Evolutionary conservation across 2,888 invertebrate species (phyloP).

Genomic region (Cabera pusaria): DNA sequence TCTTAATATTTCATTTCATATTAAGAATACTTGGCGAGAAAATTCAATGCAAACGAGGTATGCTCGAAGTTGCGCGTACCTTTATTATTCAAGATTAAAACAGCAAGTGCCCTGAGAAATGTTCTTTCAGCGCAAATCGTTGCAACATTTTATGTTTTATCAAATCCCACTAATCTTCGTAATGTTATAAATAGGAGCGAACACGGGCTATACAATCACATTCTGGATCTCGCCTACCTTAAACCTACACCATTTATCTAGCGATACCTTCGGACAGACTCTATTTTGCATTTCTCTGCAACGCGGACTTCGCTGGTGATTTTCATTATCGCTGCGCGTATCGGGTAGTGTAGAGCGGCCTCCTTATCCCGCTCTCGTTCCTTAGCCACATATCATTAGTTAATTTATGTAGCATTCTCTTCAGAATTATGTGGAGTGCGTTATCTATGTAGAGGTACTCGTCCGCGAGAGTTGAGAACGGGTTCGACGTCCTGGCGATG

Average conservation of each 20-base stretch:
- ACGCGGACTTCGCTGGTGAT: conserved; percentile 38
- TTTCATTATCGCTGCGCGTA: conserved; percentile 52
- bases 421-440: conserved; percentile 64
- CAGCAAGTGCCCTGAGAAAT: conserved; percentile 19
- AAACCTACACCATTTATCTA: conserved; percentile 37
- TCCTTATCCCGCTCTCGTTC: conserved; percentile 47
- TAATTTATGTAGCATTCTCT: conserved; percentile 70
- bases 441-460: conserved; percentile 63
- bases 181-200: conserved; percentile 31
- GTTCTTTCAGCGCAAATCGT: conserved; percentile 25
- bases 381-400: conserved; percentile 64
- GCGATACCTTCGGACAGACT: conserved; percentile 39
- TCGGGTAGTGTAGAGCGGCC: conserved; percentile 51
- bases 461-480: conserved; percentile 46
- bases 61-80: conserved; percentile 10
- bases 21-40: background rate
- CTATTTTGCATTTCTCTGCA: conserved; percentile 45
- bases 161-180: conserved; percentile 29
- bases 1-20: conserved; percentile 2
- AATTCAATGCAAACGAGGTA: conserved; percentile 14
- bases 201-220: conserved; percentile 33
- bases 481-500: conserved; percentile 76
- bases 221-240: conserved; percentile 36
- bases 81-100: conserved; percentile 21
- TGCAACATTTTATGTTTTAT: conserved; percentile 28